Evolutionary conservation across 2,888 invertebrate genomes (phyloP).

Genomic region (Drosophila eohydei): DNA sequence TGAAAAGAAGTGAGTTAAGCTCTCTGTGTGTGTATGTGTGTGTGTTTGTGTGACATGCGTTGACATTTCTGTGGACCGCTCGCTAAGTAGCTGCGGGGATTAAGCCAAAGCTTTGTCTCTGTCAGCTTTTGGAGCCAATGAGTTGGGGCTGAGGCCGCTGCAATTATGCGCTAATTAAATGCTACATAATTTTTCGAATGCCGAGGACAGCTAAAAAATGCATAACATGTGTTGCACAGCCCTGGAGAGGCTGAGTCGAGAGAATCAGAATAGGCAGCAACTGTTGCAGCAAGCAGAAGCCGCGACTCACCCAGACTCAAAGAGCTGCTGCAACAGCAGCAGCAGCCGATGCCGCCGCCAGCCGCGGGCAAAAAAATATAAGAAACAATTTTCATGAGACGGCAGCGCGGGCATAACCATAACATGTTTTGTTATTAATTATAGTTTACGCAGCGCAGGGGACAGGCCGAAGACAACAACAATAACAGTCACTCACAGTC

Average conservation of each 20-base stretch:
- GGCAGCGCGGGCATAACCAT: conserved; percentile 76
- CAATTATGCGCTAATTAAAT: conserved; percentile 82
- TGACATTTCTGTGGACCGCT: conserved; percentile 44
- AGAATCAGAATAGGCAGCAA: conserved; percentile 34
- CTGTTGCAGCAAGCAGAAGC: conserved; percentile 22
- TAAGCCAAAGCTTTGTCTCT: conserved; percentile 38
- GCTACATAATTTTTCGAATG: conserved; percentile 79
- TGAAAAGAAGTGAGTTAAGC: not conserved
- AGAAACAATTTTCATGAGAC: conserved; percentile 72
- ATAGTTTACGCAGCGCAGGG: conserved; percentile 78
- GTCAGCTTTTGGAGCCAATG: conserved; percentile 26
- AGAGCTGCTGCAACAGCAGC: conserved; percentile 11
- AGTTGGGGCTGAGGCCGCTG: conserved; percentile 44
- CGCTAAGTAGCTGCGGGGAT: conserved; percentile 51
- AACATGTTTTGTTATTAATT: conserved; percentile 81
- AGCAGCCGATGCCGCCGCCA: conserved; percentile 5
- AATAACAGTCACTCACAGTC: conserved; percentile 60
- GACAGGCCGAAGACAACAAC: conserved; percentile 76
- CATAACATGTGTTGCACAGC: conserved; percentile 77
- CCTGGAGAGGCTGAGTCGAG: conserved; percentile 12
- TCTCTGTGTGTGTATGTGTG: not conserved
- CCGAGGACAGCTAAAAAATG: conserved; percentile 78
- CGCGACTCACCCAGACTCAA: conserved; percentile 12
- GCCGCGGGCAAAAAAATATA: conserved; percentile 45
- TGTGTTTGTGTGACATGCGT: conserved; percentile 48